Evolutionary conservation across 2,888 invertebrate species (phyloP), one percentile per base, ranked within the genome.

Genomic region (Liopterus haemorrhoidalis): DNA sequence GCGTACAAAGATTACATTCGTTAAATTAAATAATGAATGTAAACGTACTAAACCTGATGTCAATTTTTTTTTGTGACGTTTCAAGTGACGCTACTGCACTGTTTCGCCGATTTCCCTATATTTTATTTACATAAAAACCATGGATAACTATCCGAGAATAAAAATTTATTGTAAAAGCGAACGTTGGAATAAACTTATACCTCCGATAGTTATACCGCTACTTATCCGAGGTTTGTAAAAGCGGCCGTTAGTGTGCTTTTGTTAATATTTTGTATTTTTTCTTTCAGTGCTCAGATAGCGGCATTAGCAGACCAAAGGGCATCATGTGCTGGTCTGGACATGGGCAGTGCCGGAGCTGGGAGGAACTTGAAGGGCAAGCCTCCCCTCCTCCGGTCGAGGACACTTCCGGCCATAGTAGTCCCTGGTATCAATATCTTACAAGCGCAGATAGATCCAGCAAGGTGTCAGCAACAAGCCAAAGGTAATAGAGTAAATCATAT

Each of bases 351-450:
- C 45, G 73, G 63, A 54, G 74, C 57, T 25, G 67, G 73, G 27
- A 70, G 69, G 50, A 71, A 72, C n/a, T 49, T 52, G 9, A 50
- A 49, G 12, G 67, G 64, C 48, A 54, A 55, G 41, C 71, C 74
- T 24, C 89, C 90, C 1, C 69, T 91, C 50, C 70, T 90, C 54
- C 79, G 90, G 56, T 90, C 90, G 28, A 77, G 89, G 59, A 91
- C 91, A 4, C 70, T 91, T 47, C 91, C 91, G 28, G 88, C 90
- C 52, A 91, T 91, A 63, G 82, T 91, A 32, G 85, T 85, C 28
- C 90, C 90, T 1, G 88, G 88, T 39, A 78, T 90, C 60, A 83
- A 76, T 57, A 85, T 89, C 57, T 74, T 89, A 20, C 85, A 88
- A 53, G 82, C 88, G 43, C 86, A 88, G 69, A 78, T 88, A 56